Base-by-base conservation (phyloP, 2,888 invertebrate species). In the Lapara coniferarum region DNA sequence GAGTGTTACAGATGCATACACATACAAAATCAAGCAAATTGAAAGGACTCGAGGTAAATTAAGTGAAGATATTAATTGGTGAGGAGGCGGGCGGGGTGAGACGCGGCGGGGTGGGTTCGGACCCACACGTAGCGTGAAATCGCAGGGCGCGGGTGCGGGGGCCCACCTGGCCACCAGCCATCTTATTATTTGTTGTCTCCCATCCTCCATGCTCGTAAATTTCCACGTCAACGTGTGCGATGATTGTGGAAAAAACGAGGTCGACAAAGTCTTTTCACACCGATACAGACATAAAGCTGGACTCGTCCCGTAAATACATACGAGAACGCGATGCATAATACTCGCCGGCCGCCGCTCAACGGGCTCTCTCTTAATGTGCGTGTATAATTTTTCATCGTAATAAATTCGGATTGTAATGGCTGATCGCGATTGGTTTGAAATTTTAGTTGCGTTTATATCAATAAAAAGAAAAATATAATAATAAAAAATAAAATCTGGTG, bases 71-170 rank as follows among this genome's bases (percentile, higher is more conserved):
- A 92, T 92, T 91, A 92, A 92, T 92, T 92, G 91, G 87, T 84
- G 77, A 79, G 77, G 81, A 76, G 72, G 75, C 74, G 79, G 76
- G 79, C 77, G 79, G 78, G 74, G 73, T 77, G 78, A 73, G 81
- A 75, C 74, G 76, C 72, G 70, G 70, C 72, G 73, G 72, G 78
- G 72, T 66, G 69, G 78, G 77, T 70, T 70, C 75, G 89, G 89
- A 92, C 93, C 85, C 93, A 92, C 93, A 92, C 92, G 91, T 84
- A 86, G 93, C 93, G 92, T 93, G 92, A 92, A 93, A 93, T 93
- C 89, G 87, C 87, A 85, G 87, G 88, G 85, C 82, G 89, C 89
- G 89, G 91, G 88, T 87, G 89, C 87, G 85, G 82, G 77, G 78
- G 80, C 85, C 76, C 92, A 92, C 91, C 92, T 91, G 91, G 92